These are phyloP conservation scores for Melieria crassipennis DNA, from an alignment of 2,888 invertebrate genomes.

Conservation along the genomic window DNA sequence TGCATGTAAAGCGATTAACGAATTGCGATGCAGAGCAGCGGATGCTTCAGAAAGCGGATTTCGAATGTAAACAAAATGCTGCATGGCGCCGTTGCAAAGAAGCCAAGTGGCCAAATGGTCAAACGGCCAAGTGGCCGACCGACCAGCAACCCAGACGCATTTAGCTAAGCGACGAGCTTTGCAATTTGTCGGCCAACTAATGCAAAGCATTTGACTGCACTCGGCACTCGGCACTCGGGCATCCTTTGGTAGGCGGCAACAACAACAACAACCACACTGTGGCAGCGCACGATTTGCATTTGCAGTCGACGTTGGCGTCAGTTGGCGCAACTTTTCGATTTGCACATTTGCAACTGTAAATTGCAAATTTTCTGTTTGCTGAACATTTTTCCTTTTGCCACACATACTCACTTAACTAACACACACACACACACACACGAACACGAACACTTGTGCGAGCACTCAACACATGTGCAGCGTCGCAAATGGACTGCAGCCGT, in stretches of 20 bases:
- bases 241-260: not conserved
- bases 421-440: conserved; percentile 24
- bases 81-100: conserved; percentile 7
- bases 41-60: conserved; percentile 18
- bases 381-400: not conserved
- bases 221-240: no score
- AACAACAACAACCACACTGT: not conserved
- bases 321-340: conserved; percentile 28
- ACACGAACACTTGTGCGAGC: conserved; percentile 6
- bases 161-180: no score
- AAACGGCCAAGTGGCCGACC: no score
- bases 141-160: no score
- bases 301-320: not conserved
- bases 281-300: conserved; percentile 25
- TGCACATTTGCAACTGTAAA: conserved; percentile 41
- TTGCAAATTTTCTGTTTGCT: conserved; percentile 39
- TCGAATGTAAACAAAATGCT: conserved; percentile 27
- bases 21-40: conserved; percentile 1
- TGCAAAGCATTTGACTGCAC: no score
- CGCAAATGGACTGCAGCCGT: not conserved
- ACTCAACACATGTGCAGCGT: not conserved
- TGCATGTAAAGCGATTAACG: conserved; percentile 24
- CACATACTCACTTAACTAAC: not conserved
- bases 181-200: no score
- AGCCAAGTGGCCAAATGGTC: no score